phyloP scores from a whole-genome alignment of 1,140 invertebrate species.

The Ceratosolen solmsi region DNA sequence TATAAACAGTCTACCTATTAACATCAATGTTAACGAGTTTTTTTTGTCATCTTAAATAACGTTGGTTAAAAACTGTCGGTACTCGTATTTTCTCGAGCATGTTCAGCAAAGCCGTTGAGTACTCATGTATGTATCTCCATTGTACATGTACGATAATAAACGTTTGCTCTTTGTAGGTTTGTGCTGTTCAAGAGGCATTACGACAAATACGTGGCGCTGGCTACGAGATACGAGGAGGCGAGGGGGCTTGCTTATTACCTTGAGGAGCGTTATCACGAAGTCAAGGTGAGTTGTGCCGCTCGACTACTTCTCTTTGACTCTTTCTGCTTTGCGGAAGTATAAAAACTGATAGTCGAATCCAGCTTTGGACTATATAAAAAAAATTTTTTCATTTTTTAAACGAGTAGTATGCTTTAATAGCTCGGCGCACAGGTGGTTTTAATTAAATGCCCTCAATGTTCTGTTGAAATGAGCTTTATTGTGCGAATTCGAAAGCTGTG shows the following conservation, averaged over 20 bases:
- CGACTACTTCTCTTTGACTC: background rate
- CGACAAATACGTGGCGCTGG: slow-evolving; percentile 77
- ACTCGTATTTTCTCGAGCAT: background rate
- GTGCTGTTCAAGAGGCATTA: slow-evolving; percentile 80
- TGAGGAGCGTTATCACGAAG: slow-evolving; percentile 80
- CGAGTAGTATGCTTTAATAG: too few species aligned
- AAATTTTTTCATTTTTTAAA: background rate
- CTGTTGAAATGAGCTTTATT: too few species aligned
- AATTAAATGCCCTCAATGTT: too few species aligned
- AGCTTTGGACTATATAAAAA: background rate
- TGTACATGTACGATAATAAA: background rate
- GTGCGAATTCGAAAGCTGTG: too few species aligned
- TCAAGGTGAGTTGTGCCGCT: slow-evolving; percentile 73
- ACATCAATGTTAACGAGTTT: background rate
- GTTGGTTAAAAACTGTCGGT: background rate
- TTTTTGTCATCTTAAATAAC: background rate
- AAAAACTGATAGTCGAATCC: too few species aligned
- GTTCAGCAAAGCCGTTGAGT: background rate
- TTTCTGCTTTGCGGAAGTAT: too few species aligned
- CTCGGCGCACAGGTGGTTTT: too few species aligned
- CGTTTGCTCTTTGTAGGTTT: slow-evolving; percentile 69
- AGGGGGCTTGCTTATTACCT: slow-evolving; percentile 78
- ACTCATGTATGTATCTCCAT: background rate
- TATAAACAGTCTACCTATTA: background rate
- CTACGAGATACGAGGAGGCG: slow-evolving; percentile 78